Percentiles rank a stretch among this genome's conserved stretches.
Evolutionary conservation across 2,113 vertebrate species (phyloP).

Genomic region (Uropsilus gracilis): DNA sequence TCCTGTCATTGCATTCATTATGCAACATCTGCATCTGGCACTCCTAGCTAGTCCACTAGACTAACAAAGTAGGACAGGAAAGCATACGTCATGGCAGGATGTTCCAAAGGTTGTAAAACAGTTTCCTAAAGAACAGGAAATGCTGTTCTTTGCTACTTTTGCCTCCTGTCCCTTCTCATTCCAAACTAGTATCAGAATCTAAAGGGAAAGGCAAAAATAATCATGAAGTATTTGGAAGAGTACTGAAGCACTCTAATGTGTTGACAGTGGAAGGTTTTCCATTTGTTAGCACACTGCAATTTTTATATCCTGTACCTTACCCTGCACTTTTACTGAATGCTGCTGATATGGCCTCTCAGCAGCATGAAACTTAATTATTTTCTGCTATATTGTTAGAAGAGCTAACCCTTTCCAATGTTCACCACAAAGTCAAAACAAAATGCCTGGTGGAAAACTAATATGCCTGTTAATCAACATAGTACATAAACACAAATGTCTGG

Average conservation of each 20-base stretch:
- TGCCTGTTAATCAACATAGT: neutral
- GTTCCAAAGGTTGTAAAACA: neutral
- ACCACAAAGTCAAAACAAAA: conserved; percentile 30
- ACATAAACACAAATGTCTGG: neutral
- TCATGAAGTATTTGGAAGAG: conserved; percentile 35
- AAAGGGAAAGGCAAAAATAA: conserved; percentile 44
- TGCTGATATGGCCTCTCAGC: conserved; percentile 20
- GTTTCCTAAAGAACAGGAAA: neutral
- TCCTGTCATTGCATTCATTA: neutral
- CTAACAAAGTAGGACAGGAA: conserved; percentile 19
- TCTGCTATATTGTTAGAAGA: neutral
- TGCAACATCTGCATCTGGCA: conserved; percentile 22
- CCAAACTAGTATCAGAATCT: conserved; percentile 5
- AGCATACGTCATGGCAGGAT: neutral
- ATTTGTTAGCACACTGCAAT: conserved; percentile 20
- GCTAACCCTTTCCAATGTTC: neutral
- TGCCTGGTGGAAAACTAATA: neutral
- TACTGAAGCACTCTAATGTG: conserved; percentile 24
- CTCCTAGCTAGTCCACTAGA: neutral
- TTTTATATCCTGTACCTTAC: conserved; percentile 53
- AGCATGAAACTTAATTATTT: conserved; percentile 49
- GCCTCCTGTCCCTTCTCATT: neutral
- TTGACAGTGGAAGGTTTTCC: conserved; percentile 30
- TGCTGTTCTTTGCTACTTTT: conserved; percentile 4
- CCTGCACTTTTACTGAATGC: conserved; percentile 40